Evolutionary conservation across 2,888 invertebrate genomes (phyloP).

Genomic region (Teleiodes luculella): DNA sequence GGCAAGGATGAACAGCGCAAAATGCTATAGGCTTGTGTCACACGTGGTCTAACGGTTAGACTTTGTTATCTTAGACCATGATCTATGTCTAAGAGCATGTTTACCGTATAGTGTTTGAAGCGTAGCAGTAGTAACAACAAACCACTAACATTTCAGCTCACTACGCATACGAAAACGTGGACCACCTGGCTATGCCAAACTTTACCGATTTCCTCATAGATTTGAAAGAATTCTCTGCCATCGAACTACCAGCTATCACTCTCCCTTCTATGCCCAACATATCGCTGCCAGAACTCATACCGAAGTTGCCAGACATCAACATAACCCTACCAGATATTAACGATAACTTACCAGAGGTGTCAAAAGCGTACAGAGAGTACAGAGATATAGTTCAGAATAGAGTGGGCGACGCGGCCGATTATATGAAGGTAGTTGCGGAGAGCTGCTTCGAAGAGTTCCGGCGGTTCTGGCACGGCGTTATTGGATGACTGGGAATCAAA

Average conservation of each 20-base stretch:
- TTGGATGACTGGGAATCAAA: conserved; percentile 40
- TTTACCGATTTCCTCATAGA: conserved; percentile 68
- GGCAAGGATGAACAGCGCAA: too few species aligned
- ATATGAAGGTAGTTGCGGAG: conserved; percentile 69
- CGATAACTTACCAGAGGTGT: conserved; percentile 57
- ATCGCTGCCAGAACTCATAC: conserved; percentile 41
- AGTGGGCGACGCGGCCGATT: conserved; percentile 72
- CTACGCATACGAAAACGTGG: conserved; percentile 73
- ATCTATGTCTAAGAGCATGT: not conserved
- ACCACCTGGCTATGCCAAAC: conserved; percentile 61
- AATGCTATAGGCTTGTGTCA: too few species aligned
- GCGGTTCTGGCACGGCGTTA: conserved; percentile 56
- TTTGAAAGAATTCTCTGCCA: conserved; percentile 54
- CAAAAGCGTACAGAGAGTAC: conserved; percentile 59
- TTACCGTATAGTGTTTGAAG: not conserved
- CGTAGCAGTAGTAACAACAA: conserved; percentile 25
- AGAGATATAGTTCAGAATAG: conserved; percentile 71
- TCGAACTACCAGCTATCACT: conserved; percentile 40
- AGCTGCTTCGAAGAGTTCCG: conserved; percentile 73
- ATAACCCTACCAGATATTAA: conserved; percentile 52
- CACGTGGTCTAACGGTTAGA: too few species aligned
- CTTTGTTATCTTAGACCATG: not conserved
- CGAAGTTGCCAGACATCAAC: conserved; percentile 49
- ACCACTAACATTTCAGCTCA: conserved; percentile 58
- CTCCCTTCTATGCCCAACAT: conserved; percentile 42